These are phyloP conservation scores for Furnarius figulus DNA, from an alignment of 2,113 vertebrate genomes.

Conservation along the genomic window DNA sequence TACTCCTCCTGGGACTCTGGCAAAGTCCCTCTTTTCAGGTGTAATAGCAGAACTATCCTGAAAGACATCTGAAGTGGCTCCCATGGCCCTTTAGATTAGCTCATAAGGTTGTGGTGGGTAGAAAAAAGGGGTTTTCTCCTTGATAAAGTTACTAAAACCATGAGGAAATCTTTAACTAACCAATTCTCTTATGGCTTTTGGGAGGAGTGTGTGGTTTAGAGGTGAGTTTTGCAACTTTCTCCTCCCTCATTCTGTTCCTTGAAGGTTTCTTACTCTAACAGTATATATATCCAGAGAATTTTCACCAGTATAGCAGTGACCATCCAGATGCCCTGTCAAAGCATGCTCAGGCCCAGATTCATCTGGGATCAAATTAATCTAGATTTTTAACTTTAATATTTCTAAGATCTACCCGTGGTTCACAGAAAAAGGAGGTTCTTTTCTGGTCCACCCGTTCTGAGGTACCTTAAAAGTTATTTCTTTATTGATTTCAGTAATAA, in stretches of 20 bases:
- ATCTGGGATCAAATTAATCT: background rate
- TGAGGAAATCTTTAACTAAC: background rate
- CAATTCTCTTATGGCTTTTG: background rate
- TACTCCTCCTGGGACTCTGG: background rate
- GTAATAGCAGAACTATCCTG: background rate
- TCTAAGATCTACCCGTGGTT: background rate
- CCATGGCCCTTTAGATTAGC: background rate
- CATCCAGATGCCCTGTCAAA: background rate
- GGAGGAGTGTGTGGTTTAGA: background rate
- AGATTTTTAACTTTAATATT: background rate
- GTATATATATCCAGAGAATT: rapidly evolving
- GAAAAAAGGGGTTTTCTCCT: background rate
- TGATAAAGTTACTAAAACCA: background rate
- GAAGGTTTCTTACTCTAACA: background rate
- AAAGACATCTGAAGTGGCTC: background rate
- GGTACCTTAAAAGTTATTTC: background rate
- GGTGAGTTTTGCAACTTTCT: background rate
- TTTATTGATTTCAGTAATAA: background rate
- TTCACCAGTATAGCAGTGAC: background rate
- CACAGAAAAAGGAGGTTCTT: background rate
- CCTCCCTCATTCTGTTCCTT: background rate
- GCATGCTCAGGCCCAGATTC: background rate
- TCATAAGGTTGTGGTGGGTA: background rate
- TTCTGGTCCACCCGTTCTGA: rapidly evolving
- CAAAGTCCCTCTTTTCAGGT: background rate